Base-by-base conservation (phyloP, 2,888 invertebrate genomes). In the Eilema caniola region DNA sequence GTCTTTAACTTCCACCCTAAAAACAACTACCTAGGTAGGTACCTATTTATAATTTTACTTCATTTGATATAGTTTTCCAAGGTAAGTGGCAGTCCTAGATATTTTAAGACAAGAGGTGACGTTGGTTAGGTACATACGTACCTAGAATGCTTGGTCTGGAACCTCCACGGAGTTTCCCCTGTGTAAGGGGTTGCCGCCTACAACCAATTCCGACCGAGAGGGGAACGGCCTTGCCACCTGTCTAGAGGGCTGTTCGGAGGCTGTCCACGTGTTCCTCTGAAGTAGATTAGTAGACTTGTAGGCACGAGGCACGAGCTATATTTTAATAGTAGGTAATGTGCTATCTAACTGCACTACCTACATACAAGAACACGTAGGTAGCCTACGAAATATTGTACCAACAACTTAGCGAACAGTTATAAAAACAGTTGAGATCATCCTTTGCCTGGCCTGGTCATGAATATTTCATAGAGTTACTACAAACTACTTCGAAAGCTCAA, bases 391-490 rank as follows among this genome's bases (percentile, higher is more conserved):
- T 67, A 74, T 47, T 72, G 73, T 78, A 73, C 71, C 62, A 73
- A 72, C 78, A 61, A 64, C 74, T 78, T 76, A 73, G 76, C 72
- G 76, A 77, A 89, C 90, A 89, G 89, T 90, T 91, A 90, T 88
- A 87, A 87, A 84, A 89, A 86, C 85, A 83, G 85, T 87, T 83
- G 85, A 88, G 85, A 85, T 86, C 87, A 86, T 84, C 84, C 81
- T 83, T 83, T 76, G 72, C 78, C 66, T 83, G 76, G 73, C 79
- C 62, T 66, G 74, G 64, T 85, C 84, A 90, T 90, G 88, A 88
- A 89, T 89, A 90, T 88, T 89, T 87, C 83, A 89, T 89, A 80
- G 89, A 80, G 69, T 3, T 59, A 73, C 75, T 62, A 71, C 77
- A 59, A 25, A 14, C 76, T 77, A 85, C 81, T 78, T 82, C 77